Evolutionary conservation across 2,797 vertebrate species (phyloP).

Genomic region (Bovichtus variegatus): DNA sequence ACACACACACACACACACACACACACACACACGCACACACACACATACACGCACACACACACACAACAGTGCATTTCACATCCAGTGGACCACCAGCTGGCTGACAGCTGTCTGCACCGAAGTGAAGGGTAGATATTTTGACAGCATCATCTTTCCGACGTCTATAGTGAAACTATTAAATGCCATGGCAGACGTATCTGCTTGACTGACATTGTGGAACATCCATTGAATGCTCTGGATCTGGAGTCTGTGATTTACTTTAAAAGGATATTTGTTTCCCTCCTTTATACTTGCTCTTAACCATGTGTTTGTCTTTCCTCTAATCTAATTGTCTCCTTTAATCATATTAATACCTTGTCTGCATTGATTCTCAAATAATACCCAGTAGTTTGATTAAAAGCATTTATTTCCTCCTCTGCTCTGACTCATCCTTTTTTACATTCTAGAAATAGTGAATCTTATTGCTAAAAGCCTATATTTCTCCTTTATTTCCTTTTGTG

Average conservation of each 20-base stretch:
- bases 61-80: slow-evolving; percentile 43
- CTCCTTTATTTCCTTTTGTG: not conserved
- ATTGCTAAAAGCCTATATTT: not conserved
- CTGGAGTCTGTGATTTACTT: slow-evolving; percentile 39
- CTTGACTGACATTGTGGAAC: slow-evolving; percentile 70
- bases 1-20: not conserved
- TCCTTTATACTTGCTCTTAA: slow-evolving; percentile 17
- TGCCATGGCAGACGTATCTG: slow-evolving; percentile 52
- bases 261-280: slow-evolving; percentile 43
- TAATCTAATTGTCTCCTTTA: slow-evolving; percentile 37
- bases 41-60: no score
- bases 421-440: slow-evolving; percentile 3
- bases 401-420: slow-evolving; percentile 1
- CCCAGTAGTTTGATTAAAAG: slow-evolving; percentile 23
- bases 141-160: slow-evolving; percentile 77
- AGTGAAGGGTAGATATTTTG: slow-evolving; percentile 74
- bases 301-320: slow-evolving; percentile 11
- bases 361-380: slow-evolving; percentile 29
- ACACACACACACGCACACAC: not conserved
- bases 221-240: slow-evolving; percentile 48
- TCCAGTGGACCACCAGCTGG: slow-evolving; percentile 69
- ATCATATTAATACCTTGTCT: slow-evolving; percentile 29
- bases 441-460: slow-evolving; percentile 3
- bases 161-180: slow-evolving; percentile 75
- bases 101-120: slow-evolving; percentile 76